phyloP scores from a whole-genome alignment of 2,113 vertebrate species.

The Oreotrochilus melanogaster region DNA sequence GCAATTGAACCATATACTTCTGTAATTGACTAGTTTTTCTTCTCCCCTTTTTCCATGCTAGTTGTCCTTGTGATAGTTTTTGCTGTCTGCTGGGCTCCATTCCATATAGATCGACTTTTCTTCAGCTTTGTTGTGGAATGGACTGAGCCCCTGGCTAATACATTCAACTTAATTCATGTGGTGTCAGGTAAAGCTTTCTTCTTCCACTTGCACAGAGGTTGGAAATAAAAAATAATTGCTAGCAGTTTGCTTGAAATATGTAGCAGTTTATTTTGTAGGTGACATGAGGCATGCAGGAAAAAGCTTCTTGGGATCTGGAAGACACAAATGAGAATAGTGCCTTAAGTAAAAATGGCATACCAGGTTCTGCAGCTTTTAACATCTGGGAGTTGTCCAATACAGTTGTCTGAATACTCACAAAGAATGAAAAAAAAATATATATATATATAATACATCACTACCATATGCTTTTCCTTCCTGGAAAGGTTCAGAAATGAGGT shows the following conservation, averaged over 20 bases:
- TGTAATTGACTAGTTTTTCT: neutral
- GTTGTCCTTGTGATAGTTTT: constrained; percentile 81
- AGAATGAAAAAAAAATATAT: neutral
- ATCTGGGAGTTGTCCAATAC: neutral
- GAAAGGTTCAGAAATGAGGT: neutral
- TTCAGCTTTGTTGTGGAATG: constrained; percentile 83
- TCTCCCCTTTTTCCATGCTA: constrained; percentile 16
- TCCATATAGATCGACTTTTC: constrained; percentile 82
- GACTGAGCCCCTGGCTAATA: constrained; percentile 79
- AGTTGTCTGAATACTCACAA: neutral
- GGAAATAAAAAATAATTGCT: neutral
- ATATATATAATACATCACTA: neutral
- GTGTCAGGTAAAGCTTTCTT: constrained; percentile 77
- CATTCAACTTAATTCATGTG: constrained; percentile 82
- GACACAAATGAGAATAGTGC: neutral
- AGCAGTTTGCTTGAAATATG: neutral
- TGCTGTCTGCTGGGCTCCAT: constrained; percentile 82
- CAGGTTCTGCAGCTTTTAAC: neutral
- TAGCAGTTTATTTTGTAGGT: neutral
- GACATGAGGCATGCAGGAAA: neutral
- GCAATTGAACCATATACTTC: neutral
- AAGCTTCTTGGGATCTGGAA: neutral
- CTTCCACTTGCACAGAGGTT: neutral
- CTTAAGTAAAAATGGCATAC: neutral
- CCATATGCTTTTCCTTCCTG: neutral